Evolutionary conservation across 2,888 invertebrate genomes (phyloP).

Genomic region (Muschampia staudingeri): DNA sequence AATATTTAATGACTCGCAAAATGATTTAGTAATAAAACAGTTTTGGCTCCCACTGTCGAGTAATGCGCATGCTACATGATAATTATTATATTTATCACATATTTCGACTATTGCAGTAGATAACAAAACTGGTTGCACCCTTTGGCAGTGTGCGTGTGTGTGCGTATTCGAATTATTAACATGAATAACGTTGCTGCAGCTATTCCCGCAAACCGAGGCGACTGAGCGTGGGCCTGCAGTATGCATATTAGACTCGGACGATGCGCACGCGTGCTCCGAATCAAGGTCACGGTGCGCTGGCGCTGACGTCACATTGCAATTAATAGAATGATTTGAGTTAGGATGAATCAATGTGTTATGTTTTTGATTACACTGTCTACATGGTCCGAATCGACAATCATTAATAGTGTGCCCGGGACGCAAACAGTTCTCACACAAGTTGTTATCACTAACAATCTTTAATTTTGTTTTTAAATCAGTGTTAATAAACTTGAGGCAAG

Average conservation of each 20-base stretch:
- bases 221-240: not conserved
- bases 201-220: not conserved
- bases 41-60: conserved; percentile 66
- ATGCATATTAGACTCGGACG: not conserved
- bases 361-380: conserved; percentile 7
- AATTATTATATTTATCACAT: conserved; percentile 35
- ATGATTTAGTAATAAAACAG: not conserved
- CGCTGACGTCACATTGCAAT: not conserved
- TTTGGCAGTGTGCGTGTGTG: not conserved
- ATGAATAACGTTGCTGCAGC: not conserved
- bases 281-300: not conserved
- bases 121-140: conserved; percentile 1
- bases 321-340: not conserved
- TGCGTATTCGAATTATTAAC: not conserved
- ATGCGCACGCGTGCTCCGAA: not conserved
- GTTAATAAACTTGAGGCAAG: not conserved
- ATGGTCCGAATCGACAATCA: not conserved
- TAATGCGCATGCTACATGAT: conserved; percentile 54
- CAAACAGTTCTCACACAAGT: conserved; percentile 10
- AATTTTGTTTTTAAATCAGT: not conserved
- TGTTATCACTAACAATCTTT: not conserved
- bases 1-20: not conserved
- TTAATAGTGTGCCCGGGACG: not conserved
- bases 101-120: not conserved
- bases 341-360: not conserved